Conservation (phyloP, 2,113 vertebrate species). For the Crotalus horridus region DNA sequence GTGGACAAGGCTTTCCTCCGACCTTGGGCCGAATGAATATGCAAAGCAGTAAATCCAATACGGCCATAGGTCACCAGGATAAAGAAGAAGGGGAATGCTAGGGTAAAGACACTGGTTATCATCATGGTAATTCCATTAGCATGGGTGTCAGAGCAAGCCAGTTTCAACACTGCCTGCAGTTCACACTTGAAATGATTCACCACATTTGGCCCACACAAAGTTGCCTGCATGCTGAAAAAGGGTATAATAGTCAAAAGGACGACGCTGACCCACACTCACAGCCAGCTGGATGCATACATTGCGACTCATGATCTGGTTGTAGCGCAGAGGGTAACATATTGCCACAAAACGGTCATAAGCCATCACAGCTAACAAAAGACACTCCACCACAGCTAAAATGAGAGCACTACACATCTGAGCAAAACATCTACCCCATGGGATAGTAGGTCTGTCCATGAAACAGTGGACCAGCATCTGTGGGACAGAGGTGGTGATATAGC, state of each 20-base stretch:
- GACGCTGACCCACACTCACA: conserved; percentile 37
- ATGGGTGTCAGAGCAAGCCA: conserved; percentile 41
- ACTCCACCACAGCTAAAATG: conserved; percentile 34
- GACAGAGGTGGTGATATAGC: background rate
- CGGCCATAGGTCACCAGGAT: conserved; percentile 27
- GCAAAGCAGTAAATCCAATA: conserved; percentile 8
- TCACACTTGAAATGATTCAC: conserved; percentile 58
- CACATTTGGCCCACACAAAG: conserved; percentile 38
- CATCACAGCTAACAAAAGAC: conserved; percentile 55
- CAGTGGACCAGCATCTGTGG: background rate
- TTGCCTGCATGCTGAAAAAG: conserved; percentile 21
- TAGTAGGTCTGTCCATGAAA: conserved; percentile 24
- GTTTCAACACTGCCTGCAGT: conserved; percentile 41
- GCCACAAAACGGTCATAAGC: conserved; percentile 61
- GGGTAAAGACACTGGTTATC: background rate
- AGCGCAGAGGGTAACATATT: conserved; percentile 56
- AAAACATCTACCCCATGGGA: conserved; percentile 47
- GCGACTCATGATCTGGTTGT: conserved; percentile 41
- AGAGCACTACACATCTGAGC: conserved; percentile 53
- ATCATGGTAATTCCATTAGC: background rate
- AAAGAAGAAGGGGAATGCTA: conserved; percentile 3
- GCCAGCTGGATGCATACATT: conserved; percentile 40
- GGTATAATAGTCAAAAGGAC: conserved; percentile 25
- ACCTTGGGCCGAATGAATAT: background rate
- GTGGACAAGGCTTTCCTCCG: conserved; percentile 30